Evolutionary conservation across 2,888 invertebrate species (phyloP), one percentile per base, ranked within the genome.

Genomic region (Rosalia funebris): DNA sequence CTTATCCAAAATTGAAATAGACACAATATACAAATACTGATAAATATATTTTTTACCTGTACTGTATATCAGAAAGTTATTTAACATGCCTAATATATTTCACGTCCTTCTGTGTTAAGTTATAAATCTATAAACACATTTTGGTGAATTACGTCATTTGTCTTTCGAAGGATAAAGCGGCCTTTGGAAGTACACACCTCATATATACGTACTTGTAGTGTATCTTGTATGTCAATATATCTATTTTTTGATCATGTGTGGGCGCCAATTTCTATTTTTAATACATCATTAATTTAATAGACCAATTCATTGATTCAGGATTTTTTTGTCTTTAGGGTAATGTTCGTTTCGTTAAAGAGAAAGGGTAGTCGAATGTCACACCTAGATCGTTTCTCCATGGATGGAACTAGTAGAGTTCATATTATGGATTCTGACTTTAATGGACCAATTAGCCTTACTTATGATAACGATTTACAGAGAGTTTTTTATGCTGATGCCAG

Each of bases 401-500:
- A 90, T 69, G 93, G 93, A 0, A 77, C 82, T 0, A 86, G 84
- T 10, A 72, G 82, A 46, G 77, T 77, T 1, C 83, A 83, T 60
- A 62, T 83, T 0, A 75, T 83, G 1, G 83, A 82, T 36, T 71
- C 76, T 7, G 77, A 78, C 1, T 68, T 85, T 7, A 17, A 76
- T 72, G 86, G 89, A 46, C 85, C 88, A 7, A 81, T 89, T 20
- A 79, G 81, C 62, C 77, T 85, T 68, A 75, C 70, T 76, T 91
- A 89, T 74, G 87, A 89, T 63, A 79, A 80, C 9, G 81, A 85
- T 14, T 75, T 85, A 25, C 83, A 88, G 37, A 82, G 85, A 16
- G 77, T 93, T 0, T 91, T 87, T 74, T 86, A 90, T 82, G 84
- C 89, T 0, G 92, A 92, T 73, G 85, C 87, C 37, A 86, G 85